These are phyloP conservation scores for Drosophila baimaii DNA, from an alignment of 1,140 invertebrate species.

Conservation along the genomic window DNA sequence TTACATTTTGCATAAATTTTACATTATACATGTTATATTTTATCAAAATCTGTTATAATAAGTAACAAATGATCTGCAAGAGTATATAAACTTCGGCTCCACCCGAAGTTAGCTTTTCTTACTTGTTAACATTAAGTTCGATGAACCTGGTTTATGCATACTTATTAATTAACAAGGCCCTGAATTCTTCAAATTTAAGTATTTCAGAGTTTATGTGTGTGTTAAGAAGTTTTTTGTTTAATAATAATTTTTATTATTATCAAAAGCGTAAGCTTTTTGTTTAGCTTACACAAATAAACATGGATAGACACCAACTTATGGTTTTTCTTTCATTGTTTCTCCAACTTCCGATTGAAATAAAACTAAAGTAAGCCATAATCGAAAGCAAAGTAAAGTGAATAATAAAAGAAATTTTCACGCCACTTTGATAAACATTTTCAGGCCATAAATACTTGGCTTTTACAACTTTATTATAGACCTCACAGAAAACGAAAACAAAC, in stretches of 20 bases:
- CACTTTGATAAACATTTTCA: slow-evolving; percentile 59
- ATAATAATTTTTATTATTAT: neutral
- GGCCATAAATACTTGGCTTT: slow-evolving; percentile 65
- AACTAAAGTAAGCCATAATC: slow-evolving; percentile 5
- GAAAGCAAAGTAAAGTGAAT: slow-evolving; percentile 13
- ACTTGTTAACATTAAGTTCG: too few relatives aligned
- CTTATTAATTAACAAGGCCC: neutral
- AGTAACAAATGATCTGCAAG: too few relatives aligned
- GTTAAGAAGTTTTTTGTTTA: too few relatives aligned
- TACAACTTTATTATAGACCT: slow-evolving; percentile 66
- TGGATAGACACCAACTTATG: neutral
- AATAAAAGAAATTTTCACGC: slow-evolving; percentile 42
- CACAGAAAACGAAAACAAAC: slow-evolving; percentile 28
- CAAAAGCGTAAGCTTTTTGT: neutral
- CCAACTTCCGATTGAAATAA: neutral
- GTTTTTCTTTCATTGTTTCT: neutral
- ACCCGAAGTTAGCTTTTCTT: too few relatives aligned
- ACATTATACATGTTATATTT: too few relatives aligned
- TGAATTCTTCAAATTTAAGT: neutral
- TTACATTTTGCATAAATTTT: too few relatives aligned
- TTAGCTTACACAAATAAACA: too few relatives aligned
- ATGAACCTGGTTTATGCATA: too few relatives aligned
- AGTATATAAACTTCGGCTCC: too few relatives aligned
- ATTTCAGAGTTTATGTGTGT: neutral
- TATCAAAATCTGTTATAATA: too few relatives aligned